Percentiles rank a stretch among this genome's conserved stretches.
Evolutionary conservation across 1,140 invertebrate genomes (phyloP).

Genomic region (Apis dorsata): DNA sequence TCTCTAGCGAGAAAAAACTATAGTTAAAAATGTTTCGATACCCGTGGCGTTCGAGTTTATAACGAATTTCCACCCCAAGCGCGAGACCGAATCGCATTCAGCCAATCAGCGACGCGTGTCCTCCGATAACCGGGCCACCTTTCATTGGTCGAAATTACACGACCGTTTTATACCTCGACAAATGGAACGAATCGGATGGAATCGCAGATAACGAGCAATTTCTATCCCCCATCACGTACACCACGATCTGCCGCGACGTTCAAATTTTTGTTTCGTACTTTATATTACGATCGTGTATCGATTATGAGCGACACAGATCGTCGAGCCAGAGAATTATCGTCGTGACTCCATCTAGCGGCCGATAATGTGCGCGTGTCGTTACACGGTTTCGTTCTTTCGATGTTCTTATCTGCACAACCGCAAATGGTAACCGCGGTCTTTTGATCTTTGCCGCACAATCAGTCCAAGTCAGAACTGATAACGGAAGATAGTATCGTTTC

Average conservation of each 20-base stretch:
- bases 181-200: constrained; percentile 1
- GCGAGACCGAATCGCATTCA: too few species aligned
- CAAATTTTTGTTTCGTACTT: not conserved
- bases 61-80: constrained; percentile 11
- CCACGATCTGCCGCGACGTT: not conserved
- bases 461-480: constrained; percentile 36
- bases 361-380: constrained; percentile 4
- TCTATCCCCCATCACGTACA: too few species aligned
- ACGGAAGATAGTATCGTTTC: constrained; percentile 33
- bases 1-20: too few species aligned
- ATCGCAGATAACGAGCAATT: constrained; percentile 20
- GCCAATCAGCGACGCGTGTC: constrained; percentile 28
- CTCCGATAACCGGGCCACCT: constrained; percentile 11
- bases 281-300: not conserved
- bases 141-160: constrained; percentile 32
- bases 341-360: not conserved
- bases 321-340: not conserved
- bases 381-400: constrained; percentile 10
- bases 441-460: constrained; percentile 62
- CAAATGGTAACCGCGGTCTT: constrained; percentile 35
- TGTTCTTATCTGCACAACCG: constrained; percentile 10
- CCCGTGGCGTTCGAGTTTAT: not conserved
- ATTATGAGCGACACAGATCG: not conserved
- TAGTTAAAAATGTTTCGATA: not conserved
- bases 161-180: not conserved